Conservation (phyloP, 2,797 vertebrate genomes). For the Melanotaenia parkinsoni region DNA sequence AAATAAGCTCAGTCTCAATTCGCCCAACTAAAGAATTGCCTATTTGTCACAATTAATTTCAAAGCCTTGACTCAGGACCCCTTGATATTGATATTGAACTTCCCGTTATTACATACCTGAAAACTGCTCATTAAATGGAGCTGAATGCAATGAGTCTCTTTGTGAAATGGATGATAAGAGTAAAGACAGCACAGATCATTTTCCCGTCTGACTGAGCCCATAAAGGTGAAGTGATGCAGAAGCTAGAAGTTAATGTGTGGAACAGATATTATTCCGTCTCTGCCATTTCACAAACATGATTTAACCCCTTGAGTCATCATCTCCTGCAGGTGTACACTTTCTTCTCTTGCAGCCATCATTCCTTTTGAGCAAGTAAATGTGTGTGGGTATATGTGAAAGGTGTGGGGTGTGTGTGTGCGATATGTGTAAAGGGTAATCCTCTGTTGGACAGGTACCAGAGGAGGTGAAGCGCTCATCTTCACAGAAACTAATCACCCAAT, state of each 20-base stretch:
- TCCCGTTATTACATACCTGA: slow-evolving; percentile 58
- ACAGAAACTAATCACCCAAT: slow-evolving; percentile 74
- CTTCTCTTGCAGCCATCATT: slow-evolving; percentile 16
- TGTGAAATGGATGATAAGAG: slow-evolving; percentile 56
- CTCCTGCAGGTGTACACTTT: slow-evolving; percentile 12
- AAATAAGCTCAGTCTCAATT: slow-evolving; percentile 73
- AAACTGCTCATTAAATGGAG: slow-evolving; percentile 56
- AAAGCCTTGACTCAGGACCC: slow-evolving; percentile 58
- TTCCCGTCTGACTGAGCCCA: slow-evolving; percentile 30
- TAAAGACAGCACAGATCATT: slow-evolving; percentile 39
- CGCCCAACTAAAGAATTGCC: slow-evolving; percentile 68
- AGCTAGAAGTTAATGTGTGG: slow-evolving; percentile 29
- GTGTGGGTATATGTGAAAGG: slow-evolving; percentile 33
- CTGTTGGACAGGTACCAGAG: slow-evolving; percentile 68
- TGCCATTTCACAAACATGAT: slow-evolving; percentile 35
- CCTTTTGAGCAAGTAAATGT: slow-evolving; percentile 13
- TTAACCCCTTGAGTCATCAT: slow-evolving; percentile 24
- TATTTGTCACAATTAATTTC: slow-evolving; percentile 77
- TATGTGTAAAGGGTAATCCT: slow-evolving; percentile 68
- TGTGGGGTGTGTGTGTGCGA: slow-evolving; percentile 38
- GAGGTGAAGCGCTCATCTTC: slow-evolving; percentile 70
- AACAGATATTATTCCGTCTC: slow-evolving; percentile 21
- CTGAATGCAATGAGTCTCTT: slow-evolving; percentile 38
- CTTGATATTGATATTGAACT: slow-evolving; percentile 68
- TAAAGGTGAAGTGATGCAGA: slow-evolving; percentile 38